Evolutionary conservation across 2,888 invertebrate species (phyloP), one percentile per base, ranked within the genome.

Genomic region (Meghimatium bilineatum): DNA sequence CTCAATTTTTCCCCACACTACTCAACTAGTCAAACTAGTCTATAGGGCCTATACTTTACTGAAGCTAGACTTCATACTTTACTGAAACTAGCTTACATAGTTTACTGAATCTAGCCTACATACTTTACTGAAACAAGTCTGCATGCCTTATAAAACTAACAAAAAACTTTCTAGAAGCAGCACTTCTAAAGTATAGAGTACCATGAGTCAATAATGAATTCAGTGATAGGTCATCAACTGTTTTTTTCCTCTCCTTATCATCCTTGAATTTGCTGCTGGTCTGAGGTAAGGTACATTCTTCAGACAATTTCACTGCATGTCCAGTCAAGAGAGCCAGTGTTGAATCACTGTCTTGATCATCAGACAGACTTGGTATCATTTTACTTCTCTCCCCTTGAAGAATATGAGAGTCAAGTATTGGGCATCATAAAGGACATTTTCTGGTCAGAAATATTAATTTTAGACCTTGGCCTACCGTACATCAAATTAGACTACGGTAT

Each of bases 271-370:
- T 72, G 72, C 10, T 14, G 14, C 72, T 72, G n/a, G 49, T n/a
- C 44, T 72, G 72, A 72, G 44, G 6, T 10, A 49, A 12, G 49
- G 10, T n/a, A 0, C 49, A 14, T 29, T 72, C 29, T 29, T 14
- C 49, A 20, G 49, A 10, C 6, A 63, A 32, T 23, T 80, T 52
- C 29, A 17, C 29, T 23, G 29, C 52, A 29, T 72, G 36, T 29
- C 80, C 60, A 6, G 77, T 75, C 82, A 85, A 67, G 26, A 86
- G 74, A n/a, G 84, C 75, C 34, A 77, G 71, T 6, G 85, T 86
- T 2, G 85, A 86, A 66, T 86, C 85, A 75, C 85, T 86, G 78
- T 86, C 85, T n/a, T 84, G 44, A 14, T 49, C 74, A 29, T 52
- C 81, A 67, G 84, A 72, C 44, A 72, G 66, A 60, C 60, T 36